Conservation (phyloP, 2,113 vertebrate genomes). For the Alaudala cheleensis region DNA sequence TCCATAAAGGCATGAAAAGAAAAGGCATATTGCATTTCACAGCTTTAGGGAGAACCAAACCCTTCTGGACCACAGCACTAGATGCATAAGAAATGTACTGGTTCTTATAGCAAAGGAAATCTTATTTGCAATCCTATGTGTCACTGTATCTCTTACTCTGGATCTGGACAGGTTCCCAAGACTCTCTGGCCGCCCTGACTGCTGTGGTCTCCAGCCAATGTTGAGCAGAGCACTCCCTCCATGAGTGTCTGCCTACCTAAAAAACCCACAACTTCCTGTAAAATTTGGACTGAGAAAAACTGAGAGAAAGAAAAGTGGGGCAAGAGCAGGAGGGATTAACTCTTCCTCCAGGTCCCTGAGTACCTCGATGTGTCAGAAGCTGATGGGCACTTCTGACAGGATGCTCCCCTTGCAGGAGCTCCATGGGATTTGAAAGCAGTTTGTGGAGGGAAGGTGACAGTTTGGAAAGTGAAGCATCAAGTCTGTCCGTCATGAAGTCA, state of each 20-base stretch:
- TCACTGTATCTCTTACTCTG: background rate
- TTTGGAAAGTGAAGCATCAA: background rate
- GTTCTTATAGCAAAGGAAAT: background rate
- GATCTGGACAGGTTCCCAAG: background rate
- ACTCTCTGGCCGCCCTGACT: background rate
- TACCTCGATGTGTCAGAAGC: background rate
- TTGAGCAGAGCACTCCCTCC: background rate
- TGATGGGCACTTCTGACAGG: background rate
- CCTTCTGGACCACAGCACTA: background rate
- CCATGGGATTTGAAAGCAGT: background rate
- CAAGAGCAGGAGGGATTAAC: background rate
- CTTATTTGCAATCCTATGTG: fast-evolving
- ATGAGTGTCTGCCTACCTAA: background rate
- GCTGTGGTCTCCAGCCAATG: fast-evolving
- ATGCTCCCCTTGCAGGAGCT: background rate
- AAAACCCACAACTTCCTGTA: background rate
- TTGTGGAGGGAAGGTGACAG: background rate
- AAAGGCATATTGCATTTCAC: background rate
- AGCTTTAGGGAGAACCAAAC: background rate
- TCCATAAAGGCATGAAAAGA: background rate
- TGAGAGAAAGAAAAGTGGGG: background rate
- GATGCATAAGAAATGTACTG: background rate
- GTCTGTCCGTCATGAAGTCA: background rate
- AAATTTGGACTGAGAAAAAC: background rate
- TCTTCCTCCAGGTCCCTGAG: background rate